A percentile compares a stretch with the other conserved stretches of the same genome.
Conservation (phyloP, 2,113 vertebrate species). For the Panurus biarmicus region DNA sequence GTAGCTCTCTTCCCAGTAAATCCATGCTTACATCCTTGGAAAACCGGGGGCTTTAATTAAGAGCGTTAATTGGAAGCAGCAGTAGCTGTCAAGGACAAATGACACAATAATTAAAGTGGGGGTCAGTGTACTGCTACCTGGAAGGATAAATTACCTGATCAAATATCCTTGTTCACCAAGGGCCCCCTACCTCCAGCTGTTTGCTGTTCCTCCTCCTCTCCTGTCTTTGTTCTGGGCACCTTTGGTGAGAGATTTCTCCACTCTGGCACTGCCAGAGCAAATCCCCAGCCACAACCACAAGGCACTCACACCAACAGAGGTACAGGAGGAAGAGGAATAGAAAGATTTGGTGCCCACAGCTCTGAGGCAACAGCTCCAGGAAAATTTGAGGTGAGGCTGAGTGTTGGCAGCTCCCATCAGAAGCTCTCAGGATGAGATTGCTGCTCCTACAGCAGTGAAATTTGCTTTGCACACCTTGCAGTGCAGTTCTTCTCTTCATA, state of each 20-base stretch:
- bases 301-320: rapidly evolving
- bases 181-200: background rate
- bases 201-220: background rate
- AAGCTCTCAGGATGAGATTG: background rate
- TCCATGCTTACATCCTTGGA: background rate
- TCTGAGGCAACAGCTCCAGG: background rate
- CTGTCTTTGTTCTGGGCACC: background rate
- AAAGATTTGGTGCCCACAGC: background rate
- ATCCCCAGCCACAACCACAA: background rate
- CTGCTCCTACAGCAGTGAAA: background rate
- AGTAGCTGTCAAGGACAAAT: conserved; percentile 34
- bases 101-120: conserved; percentile 49
- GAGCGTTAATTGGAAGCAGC: conserved; percentile 49
- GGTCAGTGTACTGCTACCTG: background rate
- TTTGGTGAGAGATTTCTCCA: background rate
- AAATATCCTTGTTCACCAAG: background rate
- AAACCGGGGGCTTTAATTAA: conserved; percentile 46
- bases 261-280: background rate
- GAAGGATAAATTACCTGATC: conserved; percentile 27
- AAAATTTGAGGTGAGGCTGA: background rate
- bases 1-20: background rate
- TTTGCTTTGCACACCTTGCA: background rate
- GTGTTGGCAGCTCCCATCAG: background rate
- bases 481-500: background rate
- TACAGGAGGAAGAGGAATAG: background rate